These are phyloP conservation scores for Metacarcinus magister DNA, from an alignment of 2,888 invertebrate genomes.

Conservation along the genomic window DNA sequence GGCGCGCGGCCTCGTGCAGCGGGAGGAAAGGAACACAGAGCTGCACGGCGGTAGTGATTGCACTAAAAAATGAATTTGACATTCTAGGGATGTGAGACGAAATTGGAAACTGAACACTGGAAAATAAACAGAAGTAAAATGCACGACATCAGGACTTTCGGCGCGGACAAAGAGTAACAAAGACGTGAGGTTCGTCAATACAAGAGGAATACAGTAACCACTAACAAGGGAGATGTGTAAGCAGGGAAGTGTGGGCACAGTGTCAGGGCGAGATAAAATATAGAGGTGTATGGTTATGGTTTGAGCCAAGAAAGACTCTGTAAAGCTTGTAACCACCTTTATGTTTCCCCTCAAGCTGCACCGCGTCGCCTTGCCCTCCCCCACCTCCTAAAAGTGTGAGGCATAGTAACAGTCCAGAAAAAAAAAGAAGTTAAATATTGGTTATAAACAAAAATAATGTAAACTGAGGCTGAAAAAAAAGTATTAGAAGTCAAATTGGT, in stretches of 20 bases:
- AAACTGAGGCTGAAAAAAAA: too few relatives aligned
- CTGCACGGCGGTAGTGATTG: conserved; percentile 11
- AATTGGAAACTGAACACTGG: not conserved
- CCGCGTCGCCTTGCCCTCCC: not conserved
- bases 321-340: not conserved
- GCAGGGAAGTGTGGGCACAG: not conserved
- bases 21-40: not conserved
- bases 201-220: not conserved
- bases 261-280: too few relatives aligned
- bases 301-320: not conserved
- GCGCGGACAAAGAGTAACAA: not conserved
- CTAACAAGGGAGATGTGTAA: not conserved
- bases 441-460: too few relatives aligned
- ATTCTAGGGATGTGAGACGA: not conserved
- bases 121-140: conserved; percentile 1
- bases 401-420: too few relatives aligned
- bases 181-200: not conserved
- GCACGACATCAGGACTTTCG: not conserved
- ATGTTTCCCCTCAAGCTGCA: not conserved
- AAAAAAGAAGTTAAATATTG: too few relatives aligned
- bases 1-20: conserved; percentile 7
- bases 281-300: too few relatives aligned
- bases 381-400: too few relatives aligned
- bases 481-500: too few relatives aligned
- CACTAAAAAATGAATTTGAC: not conserved